A percentile compares a stretch with the other conserved stretches of the same genome.
phyloP scores from a whole-genome alignment of 2,797 vertebrate species.

The Petrocephalus schoutedeni region DNA sequence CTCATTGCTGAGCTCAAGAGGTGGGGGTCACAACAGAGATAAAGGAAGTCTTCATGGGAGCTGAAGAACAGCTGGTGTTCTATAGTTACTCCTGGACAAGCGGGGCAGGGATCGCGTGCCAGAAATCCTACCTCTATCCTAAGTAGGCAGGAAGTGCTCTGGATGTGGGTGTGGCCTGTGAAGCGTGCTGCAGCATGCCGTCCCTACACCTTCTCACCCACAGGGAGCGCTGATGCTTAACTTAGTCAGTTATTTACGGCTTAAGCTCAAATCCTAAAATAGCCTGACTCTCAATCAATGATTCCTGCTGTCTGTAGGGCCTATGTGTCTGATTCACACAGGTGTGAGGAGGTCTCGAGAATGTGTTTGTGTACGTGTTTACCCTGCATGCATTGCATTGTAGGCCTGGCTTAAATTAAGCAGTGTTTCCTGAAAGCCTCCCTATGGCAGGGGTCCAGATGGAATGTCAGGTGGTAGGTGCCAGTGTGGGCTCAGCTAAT shows the following conservation, averaged over 20 bases:
- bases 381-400: not conserved
- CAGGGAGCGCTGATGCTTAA: not conserved
- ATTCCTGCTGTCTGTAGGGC: not conserved
- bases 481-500: not conserved
- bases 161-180: not conserved
- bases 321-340: too few species aligned
- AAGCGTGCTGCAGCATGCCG: not conserved
- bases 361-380: not conserved
- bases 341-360: not conserved
- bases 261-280: not conserved
- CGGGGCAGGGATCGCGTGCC: not conserved
- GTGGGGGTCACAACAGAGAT: slow-evolving; percentile 47
- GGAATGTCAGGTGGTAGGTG: not conserved
- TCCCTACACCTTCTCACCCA: not conserved
- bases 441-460: not conserved
- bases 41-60: not conserved
- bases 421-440: not conserved
- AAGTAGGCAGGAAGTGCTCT: not conserved
- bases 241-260: slow-evolving; percentile 20
- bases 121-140: not conserved
- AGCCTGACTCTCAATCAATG: not conserved
- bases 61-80: not conserved
- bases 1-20: slow-evolving; percentile 89
- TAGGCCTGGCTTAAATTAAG: not conserved
- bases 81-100: not conserved